Evolutionary conservation across 2,888 invertebrate genomes (phyloP), one percentile per base, ranked within the genome.

Genomic region (Hybos culiciformis): DNA sequence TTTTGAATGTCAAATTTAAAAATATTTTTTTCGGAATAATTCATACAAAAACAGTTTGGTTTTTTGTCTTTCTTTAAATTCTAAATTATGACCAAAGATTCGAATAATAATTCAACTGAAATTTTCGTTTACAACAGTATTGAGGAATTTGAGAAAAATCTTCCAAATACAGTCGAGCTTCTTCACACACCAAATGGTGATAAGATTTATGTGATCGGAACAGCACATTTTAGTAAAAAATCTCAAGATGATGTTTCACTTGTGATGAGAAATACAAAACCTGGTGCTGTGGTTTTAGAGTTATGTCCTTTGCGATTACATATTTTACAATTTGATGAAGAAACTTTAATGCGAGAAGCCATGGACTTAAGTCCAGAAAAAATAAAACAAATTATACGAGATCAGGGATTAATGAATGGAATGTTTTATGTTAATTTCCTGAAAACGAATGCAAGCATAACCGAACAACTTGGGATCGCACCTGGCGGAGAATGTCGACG

Each of bases 401-500:
- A 47, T 11, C 50, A 54, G 31, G 54, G 54, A 2, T 31, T 52
- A 1, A 29, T 48, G 5, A 48, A 46, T 64, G 94, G 94, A 2
- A 65, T 92, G 39, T 78, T 94, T 72, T 88, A 92, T 61, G 71
- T 85, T 50, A 66, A 85, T 20, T 70, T 96, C 52, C 68, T 94
- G 42, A 86, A 83, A 58, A 82, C 91, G 77, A 88, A 90, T 12
- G 91, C 91, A 2, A 83, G 86, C 58, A 72, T 92, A 51, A 90
- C 94, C 1, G 80, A 83, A 54, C 80, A 92, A 62, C 72, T 94
- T 29, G 92, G 92, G 17, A 90, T 94, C 86, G 91, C 93, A 11
- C 94, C 94, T 0, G 96, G 94, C 7, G 93, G 94, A 8, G 94
- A 94, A 70, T 94, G 94, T 61, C 71, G 94, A 41, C 77, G 80